Percentiles rank a stretch among this genome's conserved stretches.
Conservation (phyloP, 2,888 invertebrate genomes). For the Petrolisthes manimaculis region DNA sequence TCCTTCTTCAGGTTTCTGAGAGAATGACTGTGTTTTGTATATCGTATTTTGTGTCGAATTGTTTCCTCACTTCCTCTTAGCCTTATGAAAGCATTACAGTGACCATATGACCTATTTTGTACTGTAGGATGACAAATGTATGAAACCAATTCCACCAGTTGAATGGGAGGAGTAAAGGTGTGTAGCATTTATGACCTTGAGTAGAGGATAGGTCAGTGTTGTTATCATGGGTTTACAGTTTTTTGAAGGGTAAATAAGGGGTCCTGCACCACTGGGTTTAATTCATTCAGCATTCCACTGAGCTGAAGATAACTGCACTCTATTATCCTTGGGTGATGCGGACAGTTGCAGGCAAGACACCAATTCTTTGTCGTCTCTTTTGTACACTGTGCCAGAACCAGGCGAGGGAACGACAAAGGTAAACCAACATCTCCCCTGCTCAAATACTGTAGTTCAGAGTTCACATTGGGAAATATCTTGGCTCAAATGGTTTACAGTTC, state of each 20-base stretch:
- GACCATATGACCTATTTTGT: conserved; percentile 39
- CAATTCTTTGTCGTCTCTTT: too few species aligned
- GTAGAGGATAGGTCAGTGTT: conserved; percentile 32
- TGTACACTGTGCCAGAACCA: too few species aligned
- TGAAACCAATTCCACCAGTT: conserved; percentile 6
- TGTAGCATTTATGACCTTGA: conserved; percentile 14
- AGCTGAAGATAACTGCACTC: not conserved
- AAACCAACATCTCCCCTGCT: too few species aligned
- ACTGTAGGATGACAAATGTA: not conserved
- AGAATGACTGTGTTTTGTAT: conserved; percentile 49
- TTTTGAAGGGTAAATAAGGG: conserved; percentile 38
- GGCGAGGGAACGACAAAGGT: too few species aligned
- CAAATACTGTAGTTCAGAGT: too few species aligned
- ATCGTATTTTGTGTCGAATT: conserved; percentile 52
- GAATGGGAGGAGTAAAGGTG: conserved; percentile 6
- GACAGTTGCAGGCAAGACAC: too few species aligned
- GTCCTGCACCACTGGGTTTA: conserved; percentile 23
- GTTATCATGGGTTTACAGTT: conserved; percentile 40
- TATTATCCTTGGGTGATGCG: not conserved
- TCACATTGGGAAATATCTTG: too few species aligned
- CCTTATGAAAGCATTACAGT: conserved; percentile 40
- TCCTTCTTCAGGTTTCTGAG: conserved; percentile 46
- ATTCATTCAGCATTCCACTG: not conserved
- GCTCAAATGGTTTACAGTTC: too few species aligned
- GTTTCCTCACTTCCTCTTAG: conserved; percentile 52